A percentile compares a stretch with the other conserved stretches of the same genome.
Evolutionary conservation across 2,113 vertebrate species (phyloP).

Genomic region (Galeopterus variegatus): DNA sequence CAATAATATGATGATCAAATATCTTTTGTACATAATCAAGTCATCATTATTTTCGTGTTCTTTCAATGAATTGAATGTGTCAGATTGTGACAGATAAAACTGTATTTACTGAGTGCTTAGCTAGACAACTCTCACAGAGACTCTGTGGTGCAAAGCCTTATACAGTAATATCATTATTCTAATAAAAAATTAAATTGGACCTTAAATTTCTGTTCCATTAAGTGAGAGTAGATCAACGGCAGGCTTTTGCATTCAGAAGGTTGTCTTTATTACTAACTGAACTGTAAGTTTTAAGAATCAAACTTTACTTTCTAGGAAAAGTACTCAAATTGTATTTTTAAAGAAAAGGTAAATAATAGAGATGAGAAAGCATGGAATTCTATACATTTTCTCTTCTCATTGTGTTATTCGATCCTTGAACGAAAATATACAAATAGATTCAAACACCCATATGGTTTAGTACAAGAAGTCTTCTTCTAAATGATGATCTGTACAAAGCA

Average conservation of each 20-base stretch:
- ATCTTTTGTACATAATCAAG: background rate
- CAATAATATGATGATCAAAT: background rate
- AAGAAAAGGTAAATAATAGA: background rate
- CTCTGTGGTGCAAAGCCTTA: background rate
- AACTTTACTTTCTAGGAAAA: conserved; percentile 37
- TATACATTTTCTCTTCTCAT: background rate
- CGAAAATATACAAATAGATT: background rate
- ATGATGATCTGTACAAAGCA: background rate
- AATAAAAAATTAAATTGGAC: conserved; percentile 1
- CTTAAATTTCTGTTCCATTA: conserved; percentile 40
- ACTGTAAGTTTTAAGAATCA: background rate
- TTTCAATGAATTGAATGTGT: conserved; percentile 22
- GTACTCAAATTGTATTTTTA: background rate
- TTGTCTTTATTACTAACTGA: conserved; percentile 29
- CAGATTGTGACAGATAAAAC: background rate
- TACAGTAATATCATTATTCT: background rate
- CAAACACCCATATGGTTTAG: background rate
- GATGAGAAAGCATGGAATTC: conserved; percentile 1
- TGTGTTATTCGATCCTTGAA: background rate
- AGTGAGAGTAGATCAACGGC: conserved; percentile 1
- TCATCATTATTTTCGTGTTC: background rate
- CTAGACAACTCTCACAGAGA: background rate
- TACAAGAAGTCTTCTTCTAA: background rate
- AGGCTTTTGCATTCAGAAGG: background rate
- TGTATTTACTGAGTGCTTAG: background rate